Percentiles rank a stretch among this genome's conserved stretches.
phyloP scores from a whole-genome alignment of 2,113 vertebrate species.

The Rhabdomys dilectus region DNA sequence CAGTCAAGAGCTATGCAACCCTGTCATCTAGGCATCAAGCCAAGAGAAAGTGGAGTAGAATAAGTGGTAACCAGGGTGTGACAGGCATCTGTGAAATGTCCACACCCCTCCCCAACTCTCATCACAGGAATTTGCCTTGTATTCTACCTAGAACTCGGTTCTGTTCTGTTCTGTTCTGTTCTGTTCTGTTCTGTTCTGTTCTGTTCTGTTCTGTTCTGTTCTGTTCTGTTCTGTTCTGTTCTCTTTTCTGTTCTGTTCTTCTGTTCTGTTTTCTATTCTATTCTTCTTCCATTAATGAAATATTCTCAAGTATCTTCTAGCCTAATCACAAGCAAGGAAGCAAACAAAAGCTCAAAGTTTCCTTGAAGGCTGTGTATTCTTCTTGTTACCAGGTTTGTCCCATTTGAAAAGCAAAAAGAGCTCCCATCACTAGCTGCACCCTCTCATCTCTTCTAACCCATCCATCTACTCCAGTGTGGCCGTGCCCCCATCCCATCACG shows the following conservation, averaged over 20 bases:
- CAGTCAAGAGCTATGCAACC: not conserved
- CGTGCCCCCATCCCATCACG: too few relatives aligned
- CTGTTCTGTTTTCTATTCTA: not conserved
- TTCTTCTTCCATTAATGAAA: not conserved
- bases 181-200: not conserved
- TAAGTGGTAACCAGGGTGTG: rapidly evolving
- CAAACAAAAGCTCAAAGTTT: not conserved
- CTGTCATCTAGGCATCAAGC: not conserved
- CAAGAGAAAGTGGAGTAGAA: not conserved
- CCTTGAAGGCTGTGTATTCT: not conserved
- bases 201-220: not conserved
- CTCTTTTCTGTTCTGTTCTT: too few relatives aligned
- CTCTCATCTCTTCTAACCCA: not conserved
- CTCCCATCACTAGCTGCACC: not conserved
- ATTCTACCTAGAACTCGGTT: not conserved
- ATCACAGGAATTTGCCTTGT: not conserved
- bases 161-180: not conserved
- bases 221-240: too few relatives aligned
- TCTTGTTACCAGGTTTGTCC: not conserved
- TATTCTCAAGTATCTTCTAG: not conserved
- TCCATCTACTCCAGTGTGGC: not conserved
- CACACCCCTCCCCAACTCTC: not conserved
- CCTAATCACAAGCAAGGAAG: not conserved
- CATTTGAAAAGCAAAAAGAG: not conserved
- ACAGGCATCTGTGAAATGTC: not conserved